A percentile compares a stretch with the other conserved stretches of the same genome.
These are phyloP conservation scores for Netelia melanura DNA, from an alignment of 2,888 invertebrate species.

Conservation along the genomic window DNA sequence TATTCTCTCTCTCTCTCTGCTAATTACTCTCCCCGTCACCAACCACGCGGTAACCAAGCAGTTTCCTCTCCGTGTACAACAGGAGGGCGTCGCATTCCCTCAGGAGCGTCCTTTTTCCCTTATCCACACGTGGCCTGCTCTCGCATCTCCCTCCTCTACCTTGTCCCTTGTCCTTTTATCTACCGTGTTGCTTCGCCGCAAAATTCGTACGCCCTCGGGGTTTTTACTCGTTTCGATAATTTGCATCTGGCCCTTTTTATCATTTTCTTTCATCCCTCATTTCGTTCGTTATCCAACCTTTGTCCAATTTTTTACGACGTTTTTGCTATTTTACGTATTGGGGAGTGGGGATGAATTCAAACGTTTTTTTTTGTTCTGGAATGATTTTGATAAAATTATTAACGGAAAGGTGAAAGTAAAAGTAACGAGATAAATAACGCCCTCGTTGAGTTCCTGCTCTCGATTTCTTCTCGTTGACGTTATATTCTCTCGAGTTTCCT, in stretches of 20 bases:
- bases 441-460: neutral
- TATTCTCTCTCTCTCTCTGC: slow-evolving; percentile 37
- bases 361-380: neutral
- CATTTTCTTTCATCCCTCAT: neutral
- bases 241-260: neutral
- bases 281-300: slow-evolving; percentile 9
- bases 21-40: slow-evolving; percentile 70
- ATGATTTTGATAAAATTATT: too few relatives aligned
- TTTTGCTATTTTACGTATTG: neutral
- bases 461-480: neutral
- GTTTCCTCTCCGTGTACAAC: slow-evolving; percentile 18
- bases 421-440: neutral
- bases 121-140: slow-evolving; percentile 10
- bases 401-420: too few relatives aligned
- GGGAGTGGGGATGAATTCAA: neutral
- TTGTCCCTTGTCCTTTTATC: slow-evolving; percentile 17
- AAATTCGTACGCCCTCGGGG: slow-evolving; percentile 11
- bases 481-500: slow-evolving; percentile 2
- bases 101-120: slow-evolving; percentile 32
- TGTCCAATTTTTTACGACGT: neutral
- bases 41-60: slow-evolving; percentile 12
- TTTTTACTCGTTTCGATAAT: slow-evolving; percentile 27
- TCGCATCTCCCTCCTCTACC: slow-evolving; percentile 16
- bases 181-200: slow-evolving; percentile 19
- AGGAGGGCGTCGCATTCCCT: slow-evolving; percentile 40